These are phyloP conservation scores for Ailurus styani DNA, from an alignment of 2,113 vertebrate species.

Conservation along the genomic window DNA sequence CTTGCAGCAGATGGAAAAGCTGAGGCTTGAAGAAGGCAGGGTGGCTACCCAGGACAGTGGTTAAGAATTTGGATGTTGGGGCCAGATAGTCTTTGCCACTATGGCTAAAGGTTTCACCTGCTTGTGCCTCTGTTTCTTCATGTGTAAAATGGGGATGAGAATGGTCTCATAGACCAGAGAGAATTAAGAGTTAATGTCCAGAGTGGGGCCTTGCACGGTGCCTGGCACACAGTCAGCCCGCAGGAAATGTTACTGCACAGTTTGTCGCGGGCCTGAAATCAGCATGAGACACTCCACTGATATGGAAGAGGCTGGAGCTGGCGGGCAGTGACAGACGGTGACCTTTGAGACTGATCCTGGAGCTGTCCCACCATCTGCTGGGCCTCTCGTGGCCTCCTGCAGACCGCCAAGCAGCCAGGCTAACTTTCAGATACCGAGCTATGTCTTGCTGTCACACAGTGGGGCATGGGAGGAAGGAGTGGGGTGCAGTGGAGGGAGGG, in stretches of 20 bases:
- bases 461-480: not conserved
- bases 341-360: conserved; percentile 68
- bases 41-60: rapidly evolving
- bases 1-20: not conserved
- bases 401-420: not conserved
- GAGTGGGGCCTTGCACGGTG: not conserved
- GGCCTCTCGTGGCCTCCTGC: not conserved
- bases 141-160: not conserved
- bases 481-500: not conserved
- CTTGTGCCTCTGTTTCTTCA: not conserved
- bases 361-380: conserved; percentile 62
- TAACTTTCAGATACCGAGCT: not conserved
- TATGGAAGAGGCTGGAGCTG: not conserved
- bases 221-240: conserved; percentile 65
- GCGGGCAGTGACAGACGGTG: conserved; percentile 69
- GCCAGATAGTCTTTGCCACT: not conserved
- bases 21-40: not conserved
- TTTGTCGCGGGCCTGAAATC: conserved; percentile 42
- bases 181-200: not conserved
- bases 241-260: conserved; percentile 59
- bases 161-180: not conserved
- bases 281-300: not conserved
- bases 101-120: not conserved
- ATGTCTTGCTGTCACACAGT: not conserved
- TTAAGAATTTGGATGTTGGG: not conserved